These are phyloP conservation scores for Caenorhabditis plicata DNA, from an alignment of 2,888 invertebrate species.

Conservation along the genomic window DNA sequence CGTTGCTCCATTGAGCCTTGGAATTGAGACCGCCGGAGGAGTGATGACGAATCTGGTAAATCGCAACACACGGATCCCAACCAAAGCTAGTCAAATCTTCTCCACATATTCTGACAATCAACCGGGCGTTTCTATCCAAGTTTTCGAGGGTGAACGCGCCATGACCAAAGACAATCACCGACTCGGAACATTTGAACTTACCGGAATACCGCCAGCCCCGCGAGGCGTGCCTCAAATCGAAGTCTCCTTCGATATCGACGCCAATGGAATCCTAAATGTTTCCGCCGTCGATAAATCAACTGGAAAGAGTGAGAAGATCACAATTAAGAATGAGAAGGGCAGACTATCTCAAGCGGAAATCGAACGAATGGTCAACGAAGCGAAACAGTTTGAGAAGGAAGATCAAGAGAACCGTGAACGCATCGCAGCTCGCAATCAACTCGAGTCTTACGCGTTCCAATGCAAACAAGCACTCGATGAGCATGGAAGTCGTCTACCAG, in stretches of 20 bases:
- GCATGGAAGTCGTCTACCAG: slow-evolving; percentile 81
- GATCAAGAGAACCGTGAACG: slow-evolving; percentile 71
- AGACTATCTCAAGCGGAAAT: slow-evolving; percentile 89
- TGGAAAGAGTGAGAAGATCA: slow-evolving; percentile 57
- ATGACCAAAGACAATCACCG: slow-evolving; percentile 68
- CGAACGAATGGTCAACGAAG: slow-evolving; percentile 82
- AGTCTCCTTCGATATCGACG: slow-evolving; percentile 67
- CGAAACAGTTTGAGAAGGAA: slow-evolving; percentile 81
- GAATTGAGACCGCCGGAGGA: slow-evolving; percentile 88
- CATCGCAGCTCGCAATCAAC: slow-evolving; percentile 78
- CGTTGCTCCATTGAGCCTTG: slow-evolving; percentile 85
- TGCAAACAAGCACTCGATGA: slow-evolving; percentile 56
- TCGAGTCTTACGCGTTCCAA: slow-evolving; percentile 78
- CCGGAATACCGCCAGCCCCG: slow-evolving; percentile 65
- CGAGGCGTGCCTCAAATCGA: slow-evolving; percentile 70
- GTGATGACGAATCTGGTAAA: slow-evolving; percentile 89
- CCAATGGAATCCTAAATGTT: slow-evolving; percentile 65
- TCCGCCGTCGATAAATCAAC: slow-evolving; percentile 61
- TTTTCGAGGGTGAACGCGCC: slow-evolving; percentile 72
- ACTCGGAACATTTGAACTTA: slow-evolving; percentile 67
- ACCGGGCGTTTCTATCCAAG: slow-evolving; percentile 83
- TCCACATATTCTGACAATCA: slow-evolving; percentile 91
- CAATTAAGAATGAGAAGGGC: slow-evolving; percentile 71
- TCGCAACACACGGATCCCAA: slow-evolving; percentile 70
- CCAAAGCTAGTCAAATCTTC: slow-evolving; percentile 70